phyloP scores from a whole-genome alignment of 2,888 invertebrate genomes.

The Ferdinandea cuprea region DNA sequence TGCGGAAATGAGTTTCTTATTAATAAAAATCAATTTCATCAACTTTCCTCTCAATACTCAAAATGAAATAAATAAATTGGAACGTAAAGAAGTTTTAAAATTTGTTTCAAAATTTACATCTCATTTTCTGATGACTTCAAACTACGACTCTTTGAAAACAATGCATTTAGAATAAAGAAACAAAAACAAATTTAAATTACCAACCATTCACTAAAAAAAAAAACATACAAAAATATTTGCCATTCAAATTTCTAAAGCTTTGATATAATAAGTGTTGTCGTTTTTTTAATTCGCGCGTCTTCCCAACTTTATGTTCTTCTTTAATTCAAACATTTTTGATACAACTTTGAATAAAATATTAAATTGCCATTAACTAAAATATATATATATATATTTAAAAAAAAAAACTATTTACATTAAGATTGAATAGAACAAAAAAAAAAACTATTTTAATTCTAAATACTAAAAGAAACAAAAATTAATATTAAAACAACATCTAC shows the following conservation, averaged over 20 bases:
- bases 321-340: conserved; percentile 31
- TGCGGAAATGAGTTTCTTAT: no score
- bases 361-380: conserved; percentile 67
- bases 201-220: no score
- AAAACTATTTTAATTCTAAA: conserved; percentile 64
- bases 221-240: conserved; percentile 39
- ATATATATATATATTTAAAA: conserved; percentile 48
- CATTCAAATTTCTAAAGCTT: conserved; percentile 35
- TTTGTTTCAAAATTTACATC: no score
- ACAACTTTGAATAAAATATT: conserved; percentile 33
- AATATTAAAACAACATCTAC: conserved; percentile 32
- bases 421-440: conserved; percentile 48
- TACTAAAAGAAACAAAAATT: conserved; percentile 28
- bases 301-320: conserved; percentile 37
- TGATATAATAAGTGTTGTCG: conserved; percentile 23
- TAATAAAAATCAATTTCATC: no score
- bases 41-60: no score
- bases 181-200: no score
- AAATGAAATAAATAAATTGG: no score
- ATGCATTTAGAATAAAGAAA: no score
- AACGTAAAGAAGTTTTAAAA: no score
- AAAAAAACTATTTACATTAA: conserved; percentile 66
- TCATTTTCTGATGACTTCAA: no score
- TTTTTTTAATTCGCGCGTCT: conserved; percentile 55
- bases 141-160: no score